A percentile compares a stretch with the other conserved stretches of the same genome.
These are phyloP conservation scores for Meandrusa payeni DNA, from an alignment of 2,888 invertebrate species.

Conservation along the genomic window DNA sequence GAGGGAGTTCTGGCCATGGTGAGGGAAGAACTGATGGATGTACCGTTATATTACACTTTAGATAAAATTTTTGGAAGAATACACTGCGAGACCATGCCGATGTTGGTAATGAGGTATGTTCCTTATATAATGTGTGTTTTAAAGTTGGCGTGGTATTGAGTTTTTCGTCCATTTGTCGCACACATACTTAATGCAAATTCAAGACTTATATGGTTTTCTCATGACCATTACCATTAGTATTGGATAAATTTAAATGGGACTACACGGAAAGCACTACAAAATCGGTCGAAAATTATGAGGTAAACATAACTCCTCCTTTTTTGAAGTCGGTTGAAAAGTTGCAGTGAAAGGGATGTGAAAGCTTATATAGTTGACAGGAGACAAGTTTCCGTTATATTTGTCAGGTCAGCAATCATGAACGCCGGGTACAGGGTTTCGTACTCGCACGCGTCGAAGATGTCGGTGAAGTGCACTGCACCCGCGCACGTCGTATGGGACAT, in stretches of 20 bases:
- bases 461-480: constrained; percentile 97
- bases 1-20: constrained; percentile 90
- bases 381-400: background rate
- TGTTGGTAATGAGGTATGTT: constrained; percentile 83
- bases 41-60: constrained; percentile 92
- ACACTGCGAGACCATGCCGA: constrained; percentile 86
- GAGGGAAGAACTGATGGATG: constrained; percentile 89
- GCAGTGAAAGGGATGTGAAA: too few species aligned
- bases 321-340: background rate
- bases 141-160: too few species aligned
- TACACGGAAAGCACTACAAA: too few species aligned
- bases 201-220: too few species aligned
- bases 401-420: constrained; percentile 93
- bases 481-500: constrained; percentile 94
- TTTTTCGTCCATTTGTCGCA: too few species aligned
- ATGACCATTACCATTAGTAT: too few species aligned
- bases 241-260: too few species aligned
- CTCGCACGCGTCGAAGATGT: constrained; percentile 93
- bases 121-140: too few species aligned
- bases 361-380: too few species aligned
- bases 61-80: constrained; percentile 88
- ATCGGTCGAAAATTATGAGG: too few species aligned
- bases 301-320: background rate
- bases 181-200: too few species aligned
- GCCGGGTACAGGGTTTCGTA: constrained; percentile 95